Conservation (phyloP, 2,888 invertebrate species). For the Gibbula magus region DNA sequence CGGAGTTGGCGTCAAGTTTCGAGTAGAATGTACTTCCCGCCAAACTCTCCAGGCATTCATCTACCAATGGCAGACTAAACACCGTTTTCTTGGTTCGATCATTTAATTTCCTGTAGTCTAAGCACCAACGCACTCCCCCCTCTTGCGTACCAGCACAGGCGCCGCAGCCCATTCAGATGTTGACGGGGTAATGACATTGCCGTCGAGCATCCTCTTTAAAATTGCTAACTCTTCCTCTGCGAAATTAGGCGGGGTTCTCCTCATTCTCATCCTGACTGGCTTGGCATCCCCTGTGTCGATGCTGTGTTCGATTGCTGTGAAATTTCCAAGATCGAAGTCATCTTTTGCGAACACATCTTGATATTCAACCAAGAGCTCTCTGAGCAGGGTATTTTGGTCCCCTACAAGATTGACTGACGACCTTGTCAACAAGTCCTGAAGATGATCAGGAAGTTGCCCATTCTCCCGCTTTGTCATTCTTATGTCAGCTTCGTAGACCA, state of each 20-base stretch:
- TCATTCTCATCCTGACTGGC: not conserved
- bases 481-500: not conserved
- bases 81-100: no score
- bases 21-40: no score
- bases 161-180: not conserved
- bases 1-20: constrained; percentile 35
- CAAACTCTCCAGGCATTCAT: no score
- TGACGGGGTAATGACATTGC: not conserved
- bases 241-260: not conserved
- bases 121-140: not conserved
- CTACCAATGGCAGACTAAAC: no score
- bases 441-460: not conserved
- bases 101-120: no score
- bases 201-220: no score
- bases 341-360: constrained; percentile 6
- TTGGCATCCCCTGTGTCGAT: not conserved
- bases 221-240: no score
- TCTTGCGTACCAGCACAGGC: not conserved
- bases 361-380: not conserved
- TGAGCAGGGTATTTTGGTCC: not conserved
- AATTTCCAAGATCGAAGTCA: not conserved
- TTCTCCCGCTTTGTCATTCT: not conserved
- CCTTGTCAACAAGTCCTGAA: not conserved
- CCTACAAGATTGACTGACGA: not conserved
- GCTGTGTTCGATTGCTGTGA: not conserved